Percentiles rank a stretch among this genome's conserved stretches.
Evolutionary conservation across 35 echinoderm and acorn worm species (phyloP).

Genomic region (Heliocidaris tuberculata): DNA sequence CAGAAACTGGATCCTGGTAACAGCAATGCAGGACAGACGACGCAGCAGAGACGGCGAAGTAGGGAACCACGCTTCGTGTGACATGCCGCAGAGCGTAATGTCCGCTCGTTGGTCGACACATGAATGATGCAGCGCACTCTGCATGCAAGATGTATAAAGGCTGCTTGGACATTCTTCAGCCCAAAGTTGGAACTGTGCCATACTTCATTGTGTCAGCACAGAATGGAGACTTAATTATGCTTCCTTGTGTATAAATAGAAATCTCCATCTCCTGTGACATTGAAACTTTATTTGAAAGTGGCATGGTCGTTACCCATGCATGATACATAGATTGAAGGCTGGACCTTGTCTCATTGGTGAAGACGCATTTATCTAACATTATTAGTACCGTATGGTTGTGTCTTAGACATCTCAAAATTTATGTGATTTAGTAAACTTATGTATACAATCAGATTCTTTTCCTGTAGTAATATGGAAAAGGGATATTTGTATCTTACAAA

Average conservation of each 20-base stretch:
- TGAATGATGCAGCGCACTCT: too few relatives aligned
- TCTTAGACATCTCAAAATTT: not conserved
- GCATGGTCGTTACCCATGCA: not conserved
- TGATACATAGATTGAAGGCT: not conserved
- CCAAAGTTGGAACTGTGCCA: not conserved
- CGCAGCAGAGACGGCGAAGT: not conserved
- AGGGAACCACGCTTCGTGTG: slow-evolving; percentile 28
- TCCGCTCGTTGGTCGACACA: too few relatives aligned
- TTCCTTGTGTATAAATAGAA: not conserved
- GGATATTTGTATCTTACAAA: not conserved
- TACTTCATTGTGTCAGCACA: not conserved
- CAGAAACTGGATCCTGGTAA: not conserved
- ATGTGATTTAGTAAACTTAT: not conserved
- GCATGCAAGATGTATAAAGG: not conserved
- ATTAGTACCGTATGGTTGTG: not conserved
- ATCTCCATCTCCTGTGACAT: not conserved
- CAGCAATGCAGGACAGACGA: not conserved
- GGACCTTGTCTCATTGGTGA: not conserved
- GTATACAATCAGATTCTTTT: not conserved
- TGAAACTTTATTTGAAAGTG: not conserved
- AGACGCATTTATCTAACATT: not conserved
- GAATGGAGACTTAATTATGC: not conserved
- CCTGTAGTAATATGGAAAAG: not conserved
- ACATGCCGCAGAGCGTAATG: not conserved
- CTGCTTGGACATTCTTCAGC: not conserved